Conservation (phyloP, 2,797 vertebrate genomes). For the Garrulus glandarius region DNA sequence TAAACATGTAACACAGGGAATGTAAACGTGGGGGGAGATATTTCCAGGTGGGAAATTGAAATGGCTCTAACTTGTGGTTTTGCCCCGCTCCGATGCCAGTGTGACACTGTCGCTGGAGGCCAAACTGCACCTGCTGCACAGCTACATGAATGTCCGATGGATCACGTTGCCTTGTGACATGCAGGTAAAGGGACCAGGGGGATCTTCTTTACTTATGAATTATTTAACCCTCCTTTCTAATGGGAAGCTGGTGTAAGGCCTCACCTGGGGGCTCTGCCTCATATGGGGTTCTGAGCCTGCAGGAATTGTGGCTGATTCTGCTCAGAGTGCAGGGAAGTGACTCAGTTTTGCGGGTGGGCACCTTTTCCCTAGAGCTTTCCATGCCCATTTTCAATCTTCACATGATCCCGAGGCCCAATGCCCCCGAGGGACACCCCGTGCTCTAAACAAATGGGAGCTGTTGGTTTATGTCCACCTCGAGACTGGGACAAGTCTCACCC, state of each 20-base stretch:
- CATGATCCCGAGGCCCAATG: accelerated
- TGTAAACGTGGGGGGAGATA: no score
- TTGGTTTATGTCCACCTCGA: not conserved
- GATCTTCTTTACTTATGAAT: not conserved
- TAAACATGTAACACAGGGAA: not conserved
- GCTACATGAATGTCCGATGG: slow-evolving; percentile 91
- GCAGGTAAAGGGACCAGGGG: slow-evolving; percentile 68
- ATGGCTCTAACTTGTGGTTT: not conserved
- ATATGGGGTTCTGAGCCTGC: not conserved
- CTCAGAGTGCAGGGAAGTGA: not conserved
- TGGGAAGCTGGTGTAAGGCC: not conserved
- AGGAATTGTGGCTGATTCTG: not conserved
- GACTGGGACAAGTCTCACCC: not conserved
- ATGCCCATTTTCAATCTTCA: accelerated
- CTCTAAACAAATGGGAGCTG: not conserved
- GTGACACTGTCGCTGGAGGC: slow-evolving; percentile 92
- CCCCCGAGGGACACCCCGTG: accelerated
- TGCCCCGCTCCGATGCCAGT: slow-evolving; percentile 50
- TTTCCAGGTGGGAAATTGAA: not conserved
- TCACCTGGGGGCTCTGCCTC: not conserved
- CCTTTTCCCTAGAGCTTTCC: not conserved
- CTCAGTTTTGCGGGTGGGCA: not conserved
- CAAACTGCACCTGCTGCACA: slow-evolving; percentile 91
- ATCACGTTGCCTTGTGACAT: slow-evolving; percentile 89
- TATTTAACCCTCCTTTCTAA: not conserved